phyloP scores from a whole-genome alignment of 2,113 vertebrate genomes.

The Gorsachius goisagi region DNA sequence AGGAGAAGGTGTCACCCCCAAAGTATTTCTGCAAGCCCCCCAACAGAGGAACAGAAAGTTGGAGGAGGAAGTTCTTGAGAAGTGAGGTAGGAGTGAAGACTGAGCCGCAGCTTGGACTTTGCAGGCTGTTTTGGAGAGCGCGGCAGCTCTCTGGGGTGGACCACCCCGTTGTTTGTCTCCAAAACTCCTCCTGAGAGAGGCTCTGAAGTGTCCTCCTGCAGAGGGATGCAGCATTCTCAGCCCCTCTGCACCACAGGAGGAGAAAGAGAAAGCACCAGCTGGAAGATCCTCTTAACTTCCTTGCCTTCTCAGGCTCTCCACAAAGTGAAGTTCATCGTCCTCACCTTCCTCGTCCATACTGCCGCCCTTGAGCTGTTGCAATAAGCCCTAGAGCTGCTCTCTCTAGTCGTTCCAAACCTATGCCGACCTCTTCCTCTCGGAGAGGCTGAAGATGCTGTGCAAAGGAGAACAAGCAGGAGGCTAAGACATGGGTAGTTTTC shows the following conservation, averaged over 20 bases:
- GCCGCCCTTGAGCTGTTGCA: background rate
- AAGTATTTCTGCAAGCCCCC: background rate
- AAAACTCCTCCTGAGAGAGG: background rate
- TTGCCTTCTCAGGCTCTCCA: background rate
- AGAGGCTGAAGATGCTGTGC: background rate
- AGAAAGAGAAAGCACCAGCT: background rate
- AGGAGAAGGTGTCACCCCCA: background rate
- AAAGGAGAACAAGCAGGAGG: background rate
- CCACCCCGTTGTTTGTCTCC: background rate
- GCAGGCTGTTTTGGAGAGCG: background rate
- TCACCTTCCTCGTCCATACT: background rate
- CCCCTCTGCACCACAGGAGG: background rate
- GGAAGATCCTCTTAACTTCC: background rate
- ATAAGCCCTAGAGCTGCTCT: background rate
- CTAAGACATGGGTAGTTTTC: background rate
- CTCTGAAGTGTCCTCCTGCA: background rate
- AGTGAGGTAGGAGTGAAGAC: background rate
- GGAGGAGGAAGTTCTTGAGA: background rate
- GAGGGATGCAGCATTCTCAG: background rate
- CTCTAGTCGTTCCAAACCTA: background rate
- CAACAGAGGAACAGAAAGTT: background rate
- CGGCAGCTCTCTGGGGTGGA: accelerated
- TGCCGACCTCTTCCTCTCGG: accelerated
- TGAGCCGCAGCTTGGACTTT: background rate
- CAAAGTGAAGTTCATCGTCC: background rate